Evolutionary conservation across 1,140 invertebrate genomes (phyloP).

Genomic region (Bombus fervidus): DNA sequence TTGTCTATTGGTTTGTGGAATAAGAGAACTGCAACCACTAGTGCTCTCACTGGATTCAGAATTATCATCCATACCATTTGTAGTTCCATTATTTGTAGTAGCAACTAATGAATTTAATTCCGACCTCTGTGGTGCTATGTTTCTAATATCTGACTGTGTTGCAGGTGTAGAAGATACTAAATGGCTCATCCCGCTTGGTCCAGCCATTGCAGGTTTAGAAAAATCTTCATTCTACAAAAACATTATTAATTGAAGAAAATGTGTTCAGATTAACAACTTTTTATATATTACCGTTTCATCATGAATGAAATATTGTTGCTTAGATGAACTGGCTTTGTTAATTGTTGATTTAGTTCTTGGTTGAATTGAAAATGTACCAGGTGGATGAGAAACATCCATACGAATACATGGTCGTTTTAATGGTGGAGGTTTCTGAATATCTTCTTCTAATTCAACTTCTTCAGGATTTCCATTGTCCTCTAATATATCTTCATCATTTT

Average conservation of each 20-base stretch:
- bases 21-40: slow-evolving; percentile 82
- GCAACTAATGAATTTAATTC: slow-evolving; percentile 71
- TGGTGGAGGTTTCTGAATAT: slow-evolving; percentile 71
- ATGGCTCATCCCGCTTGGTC: slow-evolving; percentile 70
- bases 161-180: slow-evolving; percentile 78
- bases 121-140: slow-evolving; percentile 63
- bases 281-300: slow-evolving; percentile 62
- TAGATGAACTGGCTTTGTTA: slow-evolving; percentile 59
- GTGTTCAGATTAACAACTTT: neutral
- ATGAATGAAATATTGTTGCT: slow-evolving; percentile 63
- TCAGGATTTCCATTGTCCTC: slow-evolving; percentile 64
- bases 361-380: slow-evolving; percentile 78
- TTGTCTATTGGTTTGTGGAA: slow-evolving; percentile 80
- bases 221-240: slow-evolving; percentile 73
- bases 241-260: neutral
- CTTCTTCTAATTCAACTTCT: slow-evolving; percentile 70
- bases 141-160: slow-evolving; percentile 64
- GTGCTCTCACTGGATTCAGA: slow-evolving; percentile 83
- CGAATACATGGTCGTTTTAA: slow-evolving; percentile 78
- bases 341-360: slow-evolving; percentile 62
- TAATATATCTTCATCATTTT: slow-evolving; percentile 66
- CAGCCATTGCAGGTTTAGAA: slow-evolving; percentile 71
- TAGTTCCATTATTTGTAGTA: slow-evolving; percentile 73
- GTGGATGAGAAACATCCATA: slow-evolving; percentile 79
- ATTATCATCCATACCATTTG: slow-evolving; percentile 80